Percentiles rank a stretch among this genome's conserved stretches.
Conservation (phyloP, 1,140 invertebrate genomes). For the Bombus sibiricus region DNA sequence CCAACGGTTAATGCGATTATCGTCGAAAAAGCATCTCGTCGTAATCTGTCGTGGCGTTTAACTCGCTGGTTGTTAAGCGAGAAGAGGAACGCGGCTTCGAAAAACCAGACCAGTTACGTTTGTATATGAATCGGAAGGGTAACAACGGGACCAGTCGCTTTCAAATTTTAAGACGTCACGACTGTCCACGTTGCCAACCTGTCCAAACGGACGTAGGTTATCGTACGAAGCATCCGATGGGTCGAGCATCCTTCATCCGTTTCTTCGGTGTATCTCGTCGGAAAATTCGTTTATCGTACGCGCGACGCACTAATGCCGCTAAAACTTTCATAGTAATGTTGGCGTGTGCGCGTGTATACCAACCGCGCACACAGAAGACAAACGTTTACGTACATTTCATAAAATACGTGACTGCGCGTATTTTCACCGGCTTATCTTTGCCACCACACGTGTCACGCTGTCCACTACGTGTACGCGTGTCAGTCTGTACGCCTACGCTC, state of each 20-base stretch:
- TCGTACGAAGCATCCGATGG: not conserved
- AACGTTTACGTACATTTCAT: slow-evolving; percentile 72
- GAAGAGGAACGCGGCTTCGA: not conserved
- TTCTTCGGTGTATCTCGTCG: slow-evolving; percentile 42
- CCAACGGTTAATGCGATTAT: slow-evolving; percentile 4
- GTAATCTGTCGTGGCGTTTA: slow-evolving; percentile 3
- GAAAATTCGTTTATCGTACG: slow-evolving; percentile 65
- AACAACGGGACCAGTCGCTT: too few relatives aligned
- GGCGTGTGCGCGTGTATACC: not conserved
- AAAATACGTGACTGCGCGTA: slow-evolving; percentile 79
- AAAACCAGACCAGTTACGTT: not conserved
- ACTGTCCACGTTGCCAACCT: too few relatives aligned
- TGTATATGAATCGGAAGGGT: too few relatives aligned
- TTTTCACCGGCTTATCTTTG: slow-evolving; percentile 75
- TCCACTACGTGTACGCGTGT: slow-evolving; percentile 25
- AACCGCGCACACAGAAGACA: not conserved
- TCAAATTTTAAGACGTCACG: too few relatives aligned
- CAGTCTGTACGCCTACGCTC: not conserved
- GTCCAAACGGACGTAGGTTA: not conserved
- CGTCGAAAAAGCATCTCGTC: slow-evolving; percentile 2
- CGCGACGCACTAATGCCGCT: slow-evolving; percentile 65
- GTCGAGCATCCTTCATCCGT: slow-evolving; percentile 36
- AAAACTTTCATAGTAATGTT: slow-evolving; percentile 60
- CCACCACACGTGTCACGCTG: slow-evolving; percentile 70
- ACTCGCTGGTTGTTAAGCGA: not conserved